Conservation (phyloP, 1,140 invertebrate genomes). For the Himalopsyche phryganea region DNA sequence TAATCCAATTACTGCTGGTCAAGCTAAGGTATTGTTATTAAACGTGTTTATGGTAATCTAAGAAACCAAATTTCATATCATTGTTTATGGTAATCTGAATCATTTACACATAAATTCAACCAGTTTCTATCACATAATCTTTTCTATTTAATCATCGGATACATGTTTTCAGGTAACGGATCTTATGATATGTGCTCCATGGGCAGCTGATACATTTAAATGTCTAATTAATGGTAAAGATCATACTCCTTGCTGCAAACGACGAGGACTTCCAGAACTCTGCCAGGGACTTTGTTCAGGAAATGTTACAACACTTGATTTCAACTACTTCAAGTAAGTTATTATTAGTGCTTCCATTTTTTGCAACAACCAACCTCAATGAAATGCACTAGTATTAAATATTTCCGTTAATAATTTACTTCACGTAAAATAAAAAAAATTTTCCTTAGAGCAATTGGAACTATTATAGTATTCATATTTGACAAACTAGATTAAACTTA, state of each 20-base stretch:
- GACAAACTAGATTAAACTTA: no score
- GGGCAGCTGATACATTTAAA: slow-evolving; percentile 73
- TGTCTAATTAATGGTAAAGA: slow-evolving; percentile 77
- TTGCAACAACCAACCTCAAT: no score
- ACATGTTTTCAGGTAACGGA: slow-evolving; percentile 53
- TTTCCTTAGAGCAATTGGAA: no score
- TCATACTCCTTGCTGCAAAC: slow-evolving; percentile 74
- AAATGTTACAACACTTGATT: slow-evolving; percentile 72
- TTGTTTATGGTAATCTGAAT: no score
- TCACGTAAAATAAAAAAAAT: no score
- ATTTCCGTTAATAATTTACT: no score
- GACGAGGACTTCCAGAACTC: slow-evolving; percentile 66
- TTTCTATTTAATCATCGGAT: no score
- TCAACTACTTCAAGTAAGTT: slow-evolving; percentile 75
- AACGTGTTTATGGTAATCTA: not conserved
- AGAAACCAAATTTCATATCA: not conserved
- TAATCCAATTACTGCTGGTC: slow-evolving; percentile 57
- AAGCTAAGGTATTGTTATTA: slow-evolving; percentile 11
- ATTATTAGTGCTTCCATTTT: no score
- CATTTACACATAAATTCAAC: no score
- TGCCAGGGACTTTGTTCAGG: slow-evolving; percentile 75
- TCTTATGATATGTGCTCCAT: slow-evolving; percentile 83
- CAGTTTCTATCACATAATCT: no score
- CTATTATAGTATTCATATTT: no score
- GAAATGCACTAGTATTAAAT: no score